Base-by-base conservation (phyloP, 2,113 vertebrate species). In the Upupa epops region DNA sequence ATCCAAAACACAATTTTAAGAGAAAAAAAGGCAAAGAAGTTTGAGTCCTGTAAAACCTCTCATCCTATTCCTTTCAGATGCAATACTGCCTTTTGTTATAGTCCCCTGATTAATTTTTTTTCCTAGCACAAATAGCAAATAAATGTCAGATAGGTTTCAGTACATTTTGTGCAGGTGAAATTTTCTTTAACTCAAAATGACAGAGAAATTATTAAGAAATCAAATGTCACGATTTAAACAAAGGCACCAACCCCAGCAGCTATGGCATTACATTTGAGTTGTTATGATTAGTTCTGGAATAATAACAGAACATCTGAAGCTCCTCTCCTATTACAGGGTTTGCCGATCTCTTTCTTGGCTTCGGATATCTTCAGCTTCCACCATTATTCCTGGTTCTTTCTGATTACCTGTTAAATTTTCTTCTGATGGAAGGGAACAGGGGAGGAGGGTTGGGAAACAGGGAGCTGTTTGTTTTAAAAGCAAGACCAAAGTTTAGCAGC, bases 371-470 rank as follows among this genome's bases (percentile, higher is more conserved):
- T 64, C 17, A 68, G 8, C 11, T 64, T 73, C 25, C 24, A 19
- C 6, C 36, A 52, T 71, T 55, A 76, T 32, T 61, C 7, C 20
- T 15, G 20, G 25, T 49, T 76, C 34, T 49, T 81, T 55, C 31
- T 32, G 31, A 42, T 49, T 24, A 21, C 32, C 5, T 36, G 18
- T 59, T 54, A 48, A n/a, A 42, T 13, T 13, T 80, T 75, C 83
- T n/a, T 31, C 11, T 13, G 31, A 13, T 15, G 9, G 11, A n/a
- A 36, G 3, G 8, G 4, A 13, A 14, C 0, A 0, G 1, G 6
- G 17, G 13, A 24, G 51, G 51, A 13, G 51, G 24, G 51, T 24
- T 13, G 13, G 24, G 8, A 31, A 74, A 70, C 13, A 59, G 5
- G 11, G 26, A 75, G 13, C 21, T 19, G 18, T 55, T 88, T 49